Percentiles rank a stretch among this genome's conserved stretches.
phyloP scores from a whole-genome alignment of 2,888 invertebrate species.

The Nowickia ferox region DNA sequence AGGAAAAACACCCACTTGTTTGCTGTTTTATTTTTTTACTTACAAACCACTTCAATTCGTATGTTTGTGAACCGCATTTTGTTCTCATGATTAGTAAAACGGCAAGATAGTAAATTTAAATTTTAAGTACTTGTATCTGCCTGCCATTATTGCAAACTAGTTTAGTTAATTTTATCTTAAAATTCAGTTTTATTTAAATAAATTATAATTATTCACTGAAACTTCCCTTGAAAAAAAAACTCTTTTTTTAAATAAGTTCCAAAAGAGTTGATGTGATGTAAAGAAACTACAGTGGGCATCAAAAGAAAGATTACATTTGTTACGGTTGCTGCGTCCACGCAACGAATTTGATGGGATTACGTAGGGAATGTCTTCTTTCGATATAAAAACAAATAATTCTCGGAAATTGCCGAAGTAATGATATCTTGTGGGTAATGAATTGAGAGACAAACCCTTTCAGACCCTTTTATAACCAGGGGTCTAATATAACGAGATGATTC shows the following conservation, averaged over 20 bases:
- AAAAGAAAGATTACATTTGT: too few relatives aligned
- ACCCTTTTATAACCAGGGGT: too few relatives aligned
- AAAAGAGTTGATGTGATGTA: too few relatives aligned
- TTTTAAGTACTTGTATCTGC: slow-evolving; percentile 18
- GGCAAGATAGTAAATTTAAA: slow-evolving; percentile 5
- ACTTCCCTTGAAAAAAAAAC: slow-evolving; percentile 35
- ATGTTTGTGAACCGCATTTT: slow-evolving; percentile 35
- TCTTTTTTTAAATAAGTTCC: background rate
- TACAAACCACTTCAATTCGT: background rate
- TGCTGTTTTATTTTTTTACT: background rate
- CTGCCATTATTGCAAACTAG: slow-evolving; percentile 27
- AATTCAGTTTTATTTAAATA: slow-evolving; percentile 22
- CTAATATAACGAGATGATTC: too few relatives aligned
- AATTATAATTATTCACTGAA: slow-evolving; percentile 14
- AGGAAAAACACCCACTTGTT: slow-evolving; percentile 45
- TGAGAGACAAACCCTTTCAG: too few relatives aligned
- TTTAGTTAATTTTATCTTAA: slow-evolving; percentile 36
- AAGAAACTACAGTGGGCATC: too few relatives aligned
- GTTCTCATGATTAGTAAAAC: slow-evolving; percentile 43
- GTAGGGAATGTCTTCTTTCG: too few relatives aligned
- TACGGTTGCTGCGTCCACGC: too few relatives aligned
- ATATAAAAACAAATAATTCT: too few relatives aligned
- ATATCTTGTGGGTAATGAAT: too few relatives aligned
- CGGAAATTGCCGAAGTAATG: too few relatives aligned
- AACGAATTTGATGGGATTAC: too few relatives aligned